These are phyloP conservation scores for Tetragnatha montana DNA, from an alignment of 2,888 invertebrate genomes.

Conservation along the genomic window DNA sequence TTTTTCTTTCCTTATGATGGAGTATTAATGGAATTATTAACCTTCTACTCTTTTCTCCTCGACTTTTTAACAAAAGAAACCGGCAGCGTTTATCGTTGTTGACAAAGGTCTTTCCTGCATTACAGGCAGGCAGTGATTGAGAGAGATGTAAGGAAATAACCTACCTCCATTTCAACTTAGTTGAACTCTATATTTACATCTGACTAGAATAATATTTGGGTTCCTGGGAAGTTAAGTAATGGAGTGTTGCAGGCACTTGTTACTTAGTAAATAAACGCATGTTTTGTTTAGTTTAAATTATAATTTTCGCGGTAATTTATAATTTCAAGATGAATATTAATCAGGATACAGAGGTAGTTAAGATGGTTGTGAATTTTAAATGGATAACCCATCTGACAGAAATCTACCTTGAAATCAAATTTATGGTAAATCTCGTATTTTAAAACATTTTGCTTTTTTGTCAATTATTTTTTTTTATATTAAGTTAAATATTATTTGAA, in stretches of 20 bases:
- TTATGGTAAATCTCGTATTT: too few relatives aligned
- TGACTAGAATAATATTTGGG: not conserved
- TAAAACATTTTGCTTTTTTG: too few relatives aligned
- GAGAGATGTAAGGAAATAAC: not conserved
- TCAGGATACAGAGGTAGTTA: too few relatives aligned
- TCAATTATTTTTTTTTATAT: too few relatives aligned
- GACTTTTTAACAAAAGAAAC: not conserved
- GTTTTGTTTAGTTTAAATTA: too few relatives aligned
- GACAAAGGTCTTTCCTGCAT: not conserved
- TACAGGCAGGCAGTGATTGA: not conserved
- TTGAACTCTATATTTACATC: not conserved
- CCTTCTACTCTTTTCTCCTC: not conserved
- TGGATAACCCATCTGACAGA: too few relatives aligned
- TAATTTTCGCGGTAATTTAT: too few relatives aligned
- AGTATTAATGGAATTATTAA: slow-evolving; percentile 19
- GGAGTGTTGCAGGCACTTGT: not conserved
- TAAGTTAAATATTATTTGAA: too few relatives aligned
- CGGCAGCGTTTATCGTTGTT: not conserved
- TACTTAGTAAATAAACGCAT: too few relatives aligned
- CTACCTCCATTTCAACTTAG: not conserved
- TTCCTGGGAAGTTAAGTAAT: not conserved
- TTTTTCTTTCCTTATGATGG: slow-evolving; percentile 4
- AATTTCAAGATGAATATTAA: too few relatives aligned
- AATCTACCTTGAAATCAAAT: too few relatives aligned
- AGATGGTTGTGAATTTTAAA: too few relatives aligned